Evolutionary conservation across 2,113 vertebrate genomes (phyloP).

Genomic region (Ivindomyrus marchei): DNA sequence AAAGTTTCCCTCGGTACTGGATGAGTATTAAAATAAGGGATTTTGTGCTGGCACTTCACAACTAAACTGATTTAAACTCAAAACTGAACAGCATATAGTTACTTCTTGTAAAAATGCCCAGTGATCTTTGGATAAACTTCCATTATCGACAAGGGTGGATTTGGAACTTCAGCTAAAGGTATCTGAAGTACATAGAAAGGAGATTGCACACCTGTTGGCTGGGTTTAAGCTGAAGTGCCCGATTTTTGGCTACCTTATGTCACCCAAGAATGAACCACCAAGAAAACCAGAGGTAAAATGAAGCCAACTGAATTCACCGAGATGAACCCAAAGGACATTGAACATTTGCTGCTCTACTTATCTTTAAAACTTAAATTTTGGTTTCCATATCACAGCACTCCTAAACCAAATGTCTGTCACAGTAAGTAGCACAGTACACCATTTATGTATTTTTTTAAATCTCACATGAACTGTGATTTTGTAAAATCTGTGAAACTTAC

Average conservation of each 20-base stretch:
- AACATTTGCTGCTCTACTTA: not conserved
- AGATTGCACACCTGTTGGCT: not conserved
- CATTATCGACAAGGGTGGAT: not conserved
- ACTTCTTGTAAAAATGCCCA: not conserved
- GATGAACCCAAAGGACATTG: conserved; percentile 19
- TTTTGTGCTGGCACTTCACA: not conserved
- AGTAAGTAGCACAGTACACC: not conserved
- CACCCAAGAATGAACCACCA: not conserved
- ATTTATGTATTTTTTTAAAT: not conserved
- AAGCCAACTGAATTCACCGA: not conserved
- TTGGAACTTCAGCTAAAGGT: not conserved
- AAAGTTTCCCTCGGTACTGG: not conserved
- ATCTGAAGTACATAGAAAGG: not conserved
- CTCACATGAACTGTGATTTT: not conserved
- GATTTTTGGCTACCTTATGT: not conserved
- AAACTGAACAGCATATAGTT: not conserved
- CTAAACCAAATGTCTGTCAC: not conserved
- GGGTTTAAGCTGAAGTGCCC: not conserved
- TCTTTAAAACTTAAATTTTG: not conserved
- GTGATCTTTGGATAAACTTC: not conserved
- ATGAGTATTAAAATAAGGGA: not conserved
- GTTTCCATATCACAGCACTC: not conserved
- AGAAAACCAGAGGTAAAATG: not conserved
- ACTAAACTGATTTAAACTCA: not conserved
- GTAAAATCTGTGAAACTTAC: not conserved